A percentile compares a stretch with the other conserved stretches of the same genome.
Conservation (phyloP, 2,888 invertebrate species). For the Mamestra brassicae region DNA sequence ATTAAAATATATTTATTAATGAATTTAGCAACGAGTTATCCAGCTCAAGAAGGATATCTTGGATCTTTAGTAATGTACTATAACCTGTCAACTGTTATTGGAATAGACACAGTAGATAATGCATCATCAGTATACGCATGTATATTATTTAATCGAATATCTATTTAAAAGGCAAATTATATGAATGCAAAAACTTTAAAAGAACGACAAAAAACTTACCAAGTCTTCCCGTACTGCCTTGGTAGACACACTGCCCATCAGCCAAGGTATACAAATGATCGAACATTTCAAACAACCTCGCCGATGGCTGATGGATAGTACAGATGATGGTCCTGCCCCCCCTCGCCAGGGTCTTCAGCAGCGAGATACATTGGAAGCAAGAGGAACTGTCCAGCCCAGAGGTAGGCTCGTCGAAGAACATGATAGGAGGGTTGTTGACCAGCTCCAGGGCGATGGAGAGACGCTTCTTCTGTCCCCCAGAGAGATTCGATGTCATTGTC, state of each 20-base stretch:
- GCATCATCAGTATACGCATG: too few relatives aligned
- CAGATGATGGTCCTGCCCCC: slow-evolving; percentile 98
- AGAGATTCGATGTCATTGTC: slow-evolving; percentile 97
- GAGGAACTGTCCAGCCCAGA: slow-evolving; percentile 99
- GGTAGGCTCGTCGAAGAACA: slow-evolving; percentile 99
- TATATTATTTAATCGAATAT: too few relatives aligned
- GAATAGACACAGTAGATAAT: too few relatives aligned
- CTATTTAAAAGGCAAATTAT: too few relatives aligned
- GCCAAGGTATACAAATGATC: slow-evolving; percentile 98
- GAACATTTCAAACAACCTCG: slow-evolving; percentile 98
- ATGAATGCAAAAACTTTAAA: not conserved
- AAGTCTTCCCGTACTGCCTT: slow-evolving; percentile 96
- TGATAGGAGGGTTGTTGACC: slow-evolving; percentile 98
- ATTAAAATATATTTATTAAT: too few relatives aligned
- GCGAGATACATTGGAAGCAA: slow-evolving; percentile 97
- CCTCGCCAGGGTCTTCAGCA: slow-evolving; percentile 96
- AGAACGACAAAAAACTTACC: slow-evolving; percentile 89
- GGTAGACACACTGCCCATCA: slow-evolving; percentile 98
- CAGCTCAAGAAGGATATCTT: too few relatives aligned
- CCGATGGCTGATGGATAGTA: slow-evolving; percentile 99
- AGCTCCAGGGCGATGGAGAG: slow-evolving; percentile 98
- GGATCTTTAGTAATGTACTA: too few relatives aligned
- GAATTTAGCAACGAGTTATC: too few relatives aligned
- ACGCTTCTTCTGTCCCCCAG: slow-evolving; percentile 98
- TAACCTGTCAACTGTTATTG: too few relatives aligned